phyloP scores from a whole-genome alignment of 2,888 invertebrate species.

The Heteropelma amictum region DNA sequence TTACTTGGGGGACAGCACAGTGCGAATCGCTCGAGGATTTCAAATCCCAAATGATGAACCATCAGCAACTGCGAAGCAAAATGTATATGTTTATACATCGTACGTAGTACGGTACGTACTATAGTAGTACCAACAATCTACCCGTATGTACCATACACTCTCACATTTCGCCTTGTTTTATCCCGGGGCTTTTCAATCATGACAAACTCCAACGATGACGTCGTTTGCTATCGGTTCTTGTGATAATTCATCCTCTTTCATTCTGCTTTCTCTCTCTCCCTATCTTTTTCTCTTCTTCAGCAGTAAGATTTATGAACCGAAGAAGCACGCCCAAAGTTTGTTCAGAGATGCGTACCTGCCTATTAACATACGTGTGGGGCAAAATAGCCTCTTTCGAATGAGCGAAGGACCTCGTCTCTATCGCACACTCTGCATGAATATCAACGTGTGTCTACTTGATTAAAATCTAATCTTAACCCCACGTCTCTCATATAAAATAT shows the following conservation, averaged over 20 bases:
- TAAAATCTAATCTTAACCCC: slow-evolving; percentile 30
- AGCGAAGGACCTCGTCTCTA: slow-evolving; percentile 28
- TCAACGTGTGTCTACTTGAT: background rate
- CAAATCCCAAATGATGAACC: slow-evolving; percentile 36
- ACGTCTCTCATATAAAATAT: slow-evolving; percentile 4
- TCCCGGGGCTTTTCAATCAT: slow-evolving; percentile 36
- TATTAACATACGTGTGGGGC: slow-evolving; percentile 38
- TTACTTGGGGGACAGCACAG: slow-evolving; percentile 32
- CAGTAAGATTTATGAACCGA: slow-evolving; percentile 63
- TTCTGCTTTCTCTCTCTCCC: slow-evolving; percentile 8
- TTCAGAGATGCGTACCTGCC: slow-evolving; percentile 64
- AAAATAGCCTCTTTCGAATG: slow-evolving; percentile 38
- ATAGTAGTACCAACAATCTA: slow-evolving; percentile 37
- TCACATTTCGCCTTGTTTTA: slow-evolving; percentile 42
- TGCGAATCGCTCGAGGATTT: slow-evolving; percentile 31
- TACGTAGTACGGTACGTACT: background rate
- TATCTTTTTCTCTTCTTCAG: background rate
- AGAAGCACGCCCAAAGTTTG: slow-evolving; percentile 69
- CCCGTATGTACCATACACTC: slow-evolving; percentile 45
- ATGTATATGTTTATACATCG: slow-evolving; percentile 30
- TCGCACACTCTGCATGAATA: slow-evolving; percentile 33
- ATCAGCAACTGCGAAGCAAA: slow-evolving; percentile 30
- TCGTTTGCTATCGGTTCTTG: slow-evolving; percentile 35
- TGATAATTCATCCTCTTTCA: slow-evolving; percentile 6
- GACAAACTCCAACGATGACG: slow-evolving; percentile 36